Evolutionary conservation across 2,113 vertebrate genomes (phyloP), one percentile per base, ranked within the genome.

Genomic region (Microtus montanus): DNA sequence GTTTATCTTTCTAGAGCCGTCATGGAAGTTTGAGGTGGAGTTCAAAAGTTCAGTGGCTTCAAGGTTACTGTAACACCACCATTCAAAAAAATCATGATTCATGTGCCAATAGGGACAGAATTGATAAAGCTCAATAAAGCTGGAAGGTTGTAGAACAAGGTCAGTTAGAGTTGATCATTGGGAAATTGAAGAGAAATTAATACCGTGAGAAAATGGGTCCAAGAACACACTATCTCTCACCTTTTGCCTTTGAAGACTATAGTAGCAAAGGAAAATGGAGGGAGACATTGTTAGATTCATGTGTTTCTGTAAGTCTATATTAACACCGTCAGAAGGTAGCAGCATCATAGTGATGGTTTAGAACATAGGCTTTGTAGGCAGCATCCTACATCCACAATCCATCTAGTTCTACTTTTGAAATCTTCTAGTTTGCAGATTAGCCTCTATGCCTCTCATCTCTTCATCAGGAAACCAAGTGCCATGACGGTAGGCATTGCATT

Each of bases 111-210:
- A 38, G 26, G n/a, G n/a, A 35, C 49, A 58, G 87, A 73, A 28
- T 0, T 68, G 30, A 85, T 24, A 68, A 73, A 93, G 33, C 38
- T n/a, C 85, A 9, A 7, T 41, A 0, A 5, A 22, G 24, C 33
- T 71, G 20, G 8, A 92, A 58, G 19, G 49, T 28, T 61, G 7
- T 28, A 47, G 17, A 22, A 20, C 33, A 61, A 13, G 30, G 35
- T 61, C 92, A 61, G 52, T 47, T 79, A 33, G 47, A 79, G 47
- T 54, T 79, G 47, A 74, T 85, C 77, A 68, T 85, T 90, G 74
- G 54, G 68, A 92, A 47, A 84, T 20, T 90, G 3, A 82, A 84
- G 44, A 64, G 54, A 93, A 92, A 71, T 86, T 28, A 90, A 88
- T 26, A 5, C 38, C 54, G 24, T n/a, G 9, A 78, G 24, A 52